A percentile compares a stretch with the other conserved stretches of the same genome.
phyloP scores from a whole-genome alignment of 2,113 vertebrate species.

The Cisticola juncidis region DNA sequence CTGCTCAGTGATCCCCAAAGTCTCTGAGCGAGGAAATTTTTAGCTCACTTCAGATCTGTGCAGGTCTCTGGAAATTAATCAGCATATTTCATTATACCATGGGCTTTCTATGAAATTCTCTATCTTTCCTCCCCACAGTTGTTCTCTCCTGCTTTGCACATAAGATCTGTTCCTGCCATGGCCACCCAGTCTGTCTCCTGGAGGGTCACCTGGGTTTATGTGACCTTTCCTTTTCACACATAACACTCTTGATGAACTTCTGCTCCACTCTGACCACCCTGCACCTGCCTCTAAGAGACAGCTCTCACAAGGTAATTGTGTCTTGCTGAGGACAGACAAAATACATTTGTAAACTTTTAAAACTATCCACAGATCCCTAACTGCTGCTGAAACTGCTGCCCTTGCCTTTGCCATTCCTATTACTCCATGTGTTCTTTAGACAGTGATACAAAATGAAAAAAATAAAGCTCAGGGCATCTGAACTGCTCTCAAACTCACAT shows the following conservation, averaged over 20 bases:
- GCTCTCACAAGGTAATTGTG: background rate
- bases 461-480: background rate
- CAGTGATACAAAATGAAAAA: background rate
- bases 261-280: background rate
- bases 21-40: constrained; percentile 46
- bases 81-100: background rate
- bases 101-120: background rate
- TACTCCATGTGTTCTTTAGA: background rate
- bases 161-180: background rate
- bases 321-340: background rate
- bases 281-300: background rate
- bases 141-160: background rate
- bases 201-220: background rate
- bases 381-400: background rate
- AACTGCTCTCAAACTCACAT: background rate
- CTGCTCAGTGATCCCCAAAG: constrained; percentile 63
- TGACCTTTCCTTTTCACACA: background rate
- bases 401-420: background rate
- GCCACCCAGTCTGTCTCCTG: background rate
- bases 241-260: background rate
- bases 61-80: constrained; percentile 37
- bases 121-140: background rate
- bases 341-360: background rate
- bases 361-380: background rate
- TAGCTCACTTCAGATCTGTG: constrained; percentile 14